These are phyloP conservation scores for Nibea coibor DNA, from an alignment of 2,113 vertebrate species.

Conservation along the genomic window DNA sequence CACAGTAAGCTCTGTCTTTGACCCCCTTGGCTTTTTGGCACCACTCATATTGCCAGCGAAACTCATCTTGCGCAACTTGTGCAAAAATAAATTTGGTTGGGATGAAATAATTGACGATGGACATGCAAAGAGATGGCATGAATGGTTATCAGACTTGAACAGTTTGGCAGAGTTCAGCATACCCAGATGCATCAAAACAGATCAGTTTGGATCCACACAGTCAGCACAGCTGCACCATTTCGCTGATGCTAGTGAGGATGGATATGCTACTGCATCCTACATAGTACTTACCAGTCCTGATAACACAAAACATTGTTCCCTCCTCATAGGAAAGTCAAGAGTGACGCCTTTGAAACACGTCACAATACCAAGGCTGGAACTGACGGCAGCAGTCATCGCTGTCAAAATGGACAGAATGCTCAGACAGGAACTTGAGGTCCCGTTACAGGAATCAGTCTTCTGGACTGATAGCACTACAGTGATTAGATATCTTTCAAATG, in stretches of 20 bases:
- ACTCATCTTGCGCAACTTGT: no score
- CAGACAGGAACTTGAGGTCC: not conserved
- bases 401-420: not conserved
- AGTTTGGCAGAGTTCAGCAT: not conserved
- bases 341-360: not conserved
- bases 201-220: not conserved
- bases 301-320: not conserved
- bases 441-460: not conserved
- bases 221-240: not conserved
- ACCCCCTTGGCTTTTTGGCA: no score
- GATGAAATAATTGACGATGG: no score
- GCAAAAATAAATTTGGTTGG: no score
- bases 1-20: no score
- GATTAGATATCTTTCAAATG: not conserved
- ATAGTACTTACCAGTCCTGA: not conserved
- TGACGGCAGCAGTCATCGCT: not conserved
- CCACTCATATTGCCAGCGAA: no score
- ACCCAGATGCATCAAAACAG: not conserved
- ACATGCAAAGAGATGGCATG: no score
- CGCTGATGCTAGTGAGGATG: not conserved
- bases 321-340: not conserved
- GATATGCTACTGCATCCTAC: not conserved
- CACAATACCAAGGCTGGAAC: not conserved
- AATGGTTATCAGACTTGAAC: not conserved
- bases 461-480: not conserved